Base-by-base conservation (phyloP, 92 coral and sea anemone genomes). In the Chrysogorgia sp. region DNA sequence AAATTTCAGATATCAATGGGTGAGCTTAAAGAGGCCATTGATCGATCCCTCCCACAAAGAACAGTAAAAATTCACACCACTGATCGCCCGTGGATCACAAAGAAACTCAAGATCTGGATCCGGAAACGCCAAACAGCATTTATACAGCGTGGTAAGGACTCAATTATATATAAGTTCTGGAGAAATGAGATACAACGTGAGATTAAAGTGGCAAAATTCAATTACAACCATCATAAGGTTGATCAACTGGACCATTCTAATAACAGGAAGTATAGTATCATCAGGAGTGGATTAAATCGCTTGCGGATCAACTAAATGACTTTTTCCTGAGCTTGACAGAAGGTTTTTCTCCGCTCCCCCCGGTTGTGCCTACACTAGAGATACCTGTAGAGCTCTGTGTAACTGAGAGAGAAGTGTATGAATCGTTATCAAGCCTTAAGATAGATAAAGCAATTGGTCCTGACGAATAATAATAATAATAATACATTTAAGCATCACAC, bases 11-110 rank as follows among this genome's bases (percentile, higher is more conserved):
- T 67, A 0, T 77, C 76, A 23, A 28, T 63, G 1, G 41, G 23
- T 8, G 75, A 74, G 8, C 32, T 82, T 19, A 58, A 61, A 4
- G 13, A 41, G n/a, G 72, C 81, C 31, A 40, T 83, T 32, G 79
- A 83, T 15, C 1, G 23, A 1, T 77, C 52, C 35, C 80, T 84
- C 1, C 84, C 80, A 33, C 10, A 40, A 68, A 84, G 34, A 48
- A 55, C 37, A 34, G 53, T 84, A 12, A 84, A 67, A 55, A 43
- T 29, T 21, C 79, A 77, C 48, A 28, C 40, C 1, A 5, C 74
- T 19, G 84, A 77, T 34, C 37, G 83, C n/a, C 88, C 88, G 9
- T 77, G 88, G 83, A 82, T 62, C 7, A 63, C 65, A 7, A 82
- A 74, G 28, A 75, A 35, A 56, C 56, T 82, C 14, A 82, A 82